Conservation (phyloP, 1,140 invertebrate genomes). For the Elymnias hypermnestra region DNA sequence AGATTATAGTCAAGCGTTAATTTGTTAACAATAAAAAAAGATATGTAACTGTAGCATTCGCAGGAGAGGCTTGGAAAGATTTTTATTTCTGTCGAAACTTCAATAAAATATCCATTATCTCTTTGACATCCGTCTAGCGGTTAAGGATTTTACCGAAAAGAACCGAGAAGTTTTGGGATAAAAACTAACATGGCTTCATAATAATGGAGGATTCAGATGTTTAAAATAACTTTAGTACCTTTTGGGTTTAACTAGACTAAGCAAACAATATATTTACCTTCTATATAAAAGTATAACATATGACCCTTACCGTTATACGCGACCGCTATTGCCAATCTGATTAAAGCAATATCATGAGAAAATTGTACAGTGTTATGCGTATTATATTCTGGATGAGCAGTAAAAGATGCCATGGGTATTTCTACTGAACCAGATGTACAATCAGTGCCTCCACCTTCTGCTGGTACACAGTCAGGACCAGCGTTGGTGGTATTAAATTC, state of each 20-base stretch:
- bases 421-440: conserved; percentile 39
- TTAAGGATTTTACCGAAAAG: no score
- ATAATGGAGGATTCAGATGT: neutral
- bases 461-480: conserved; percentile 44
- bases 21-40: no score
- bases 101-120: no score
- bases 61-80: no score
- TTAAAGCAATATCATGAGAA: conserved; percentile 71
- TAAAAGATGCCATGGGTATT: conserved; percentile 48
- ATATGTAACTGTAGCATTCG: no score
- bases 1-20: no score
- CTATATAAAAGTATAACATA: no score
- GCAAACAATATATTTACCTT: no score
- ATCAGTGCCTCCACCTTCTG: conserved; percentile 42
- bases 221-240: neutral
- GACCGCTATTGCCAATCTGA: conserved; percentile 55
- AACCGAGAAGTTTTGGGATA: no score
- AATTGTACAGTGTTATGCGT: conserved; percentile 1
- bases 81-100: no score
- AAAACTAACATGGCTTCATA: neutral
- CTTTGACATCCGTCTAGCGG: no score
- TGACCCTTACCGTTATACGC: conserved; percentile 53
- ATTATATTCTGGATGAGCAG: conserved; percentile 66
- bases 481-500: conserved; percentile 69
- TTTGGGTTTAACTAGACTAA: no score